A percentile compares a stretch with the other conserved stretches of the same genome.
These are phyloP conservation scores for Vombatus ursinus DNA, from an alignment of 2,113 vertebrate species.

Conservation along the genomic window DNA sequence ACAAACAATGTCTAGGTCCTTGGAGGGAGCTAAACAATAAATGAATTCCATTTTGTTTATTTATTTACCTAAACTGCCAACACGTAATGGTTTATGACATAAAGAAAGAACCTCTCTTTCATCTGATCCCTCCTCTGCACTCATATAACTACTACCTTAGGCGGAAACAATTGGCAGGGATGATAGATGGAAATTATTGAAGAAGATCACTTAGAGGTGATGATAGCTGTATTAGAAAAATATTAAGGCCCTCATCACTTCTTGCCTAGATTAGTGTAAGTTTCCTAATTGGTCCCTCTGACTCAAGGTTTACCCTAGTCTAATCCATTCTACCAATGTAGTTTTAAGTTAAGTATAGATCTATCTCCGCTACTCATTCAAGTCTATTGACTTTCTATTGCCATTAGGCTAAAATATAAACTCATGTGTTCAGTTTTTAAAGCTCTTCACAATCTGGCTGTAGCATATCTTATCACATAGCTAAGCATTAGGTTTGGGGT, in stretches of 20 bases:
- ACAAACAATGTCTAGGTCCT: background rate
- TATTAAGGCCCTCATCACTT: background rate
- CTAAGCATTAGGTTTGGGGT: no score
- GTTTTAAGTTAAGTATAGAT: background rate
- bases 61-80: background rate
- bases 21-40: background rate
- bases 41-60: background rate
- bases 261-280: background rate
- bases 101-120: background rate
- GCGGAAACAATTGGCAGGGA: background rate
- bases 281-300: background rate
- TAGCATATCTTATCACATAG: no score
- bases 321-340: background rate
- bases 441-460: no score
- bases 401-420: no score
- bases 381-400: background rate
- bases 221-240: background rate
- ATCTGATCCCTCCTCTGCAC: background rate
- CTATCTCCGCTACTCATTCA: background rate
- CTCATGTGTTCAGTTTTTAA: no score
- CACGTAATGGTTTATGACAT: background rate
- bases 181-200: background rate
- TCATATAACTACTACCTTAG: background rate
- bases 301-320: background rate
- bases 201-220: background rate